Percentiles rank a stretch among this genome's conserved stretches.
Evolutionary conservation across 2,113 vertebrate species (phyloP).

Genomic region (Bubo scandiacus): DNA sequence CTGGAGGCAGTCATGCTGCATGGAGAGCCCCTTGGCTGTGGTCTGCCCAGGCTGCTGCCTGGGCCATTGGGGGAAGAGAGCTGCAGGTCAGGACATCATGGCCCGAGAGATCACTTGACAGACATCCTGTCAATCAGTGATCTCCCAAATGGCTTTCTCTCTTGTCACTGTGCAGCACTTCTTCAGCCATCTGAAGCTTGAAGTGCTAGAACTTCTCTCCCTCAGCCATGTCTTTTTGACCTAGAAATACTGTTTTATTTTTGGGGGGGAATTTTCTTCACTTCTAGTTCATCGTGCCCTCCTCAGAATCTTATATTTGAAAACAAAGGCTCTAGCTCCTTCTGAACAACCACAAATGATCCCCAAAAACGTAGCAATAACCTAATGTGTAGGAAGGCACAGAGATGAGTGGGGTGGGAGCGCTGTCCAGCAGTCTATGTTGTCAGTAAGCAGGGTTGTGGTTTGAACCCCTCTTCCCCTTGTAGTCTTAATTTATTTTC

Average conservation of each 20-base stretch:
- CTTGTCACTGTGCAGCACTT: neutral
- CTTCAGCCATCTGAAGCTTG: neutral
- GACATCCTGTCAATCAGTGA: accelerated
- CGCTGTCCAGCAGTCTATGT: neutral
- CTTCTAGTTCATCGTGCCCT: neutral
- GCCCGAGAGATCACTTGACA: neutral
- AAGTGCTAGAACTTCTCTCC: neutral
- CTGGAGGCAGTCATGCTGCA: neutral
- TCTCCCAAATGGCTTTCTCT: neutral
- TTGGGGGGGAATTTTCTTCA: neutral
- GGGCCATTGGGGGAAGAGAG: neutral
- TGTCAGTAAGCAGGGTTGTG: neutral
- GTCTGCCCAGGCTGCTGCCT: neutral
- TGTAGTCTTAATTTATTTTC: neutral
- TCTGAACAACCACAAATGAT: neutral
- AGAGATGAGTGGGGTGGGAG: neutral
- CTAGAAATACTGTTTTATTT: neutral
- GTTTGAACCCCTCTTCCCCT: neutral
- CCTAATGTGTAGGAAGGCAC: neutral
- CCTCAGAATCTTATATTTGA: neutral
- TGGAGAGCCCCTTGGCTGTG: neutral
- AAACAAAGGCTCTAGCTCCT: neutral
- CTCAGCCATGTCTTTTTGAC: neutral
- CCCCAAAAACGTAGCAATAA: neutral
- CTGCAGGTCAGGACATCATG: neutral